Conservation (phyloP, 2,113 vertebrate species). For the Antigone vipio region DNA sequence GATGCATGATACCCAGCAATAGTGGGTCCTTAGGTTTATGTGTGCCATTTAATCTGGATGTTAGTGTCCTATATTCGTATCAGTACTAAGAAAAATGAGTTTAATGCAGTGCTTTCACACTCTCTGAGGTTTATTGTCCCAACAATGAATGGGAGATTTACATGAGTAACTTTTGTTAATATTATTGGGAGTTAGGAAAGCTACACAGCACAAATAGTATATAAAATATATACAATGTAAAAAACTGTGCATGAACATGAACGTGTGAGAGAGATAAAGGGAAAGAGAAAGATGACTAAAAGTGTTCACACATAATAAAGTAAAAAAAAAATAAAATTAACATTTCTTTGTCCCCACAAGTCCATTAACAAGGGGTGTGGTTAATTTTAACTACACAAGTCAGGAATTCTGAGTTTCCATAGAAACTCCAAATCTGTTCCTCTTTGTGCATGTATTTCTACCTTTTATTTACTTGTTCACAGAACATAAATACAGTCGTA, state of each 20-base stretch:
- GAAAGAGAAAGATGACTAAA: not conserved
- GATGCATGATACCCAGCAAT: not conserved
- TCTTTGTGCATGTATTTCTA: not conserved
- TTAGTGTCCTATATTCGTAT: not conserved
- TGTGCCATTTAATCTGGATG: not conserved
- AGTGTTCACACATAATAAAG: not conserved
- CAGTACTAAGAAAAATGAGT: not conserved
- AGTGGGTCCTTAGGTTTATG: not conserved
- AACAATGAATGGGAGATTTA: not conserved
- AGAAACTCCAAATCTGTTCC: conserved; percentile 42
- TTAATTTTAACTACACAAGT: conserved; percentile 48
- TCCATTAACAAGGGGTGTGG: conserved; percentile 19
- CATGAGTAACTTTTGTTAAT: not conserved
- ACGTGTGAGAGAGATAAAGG: not conserved
- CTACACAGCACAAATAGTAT: not conserved
- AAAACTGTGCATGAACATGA: not conserved
- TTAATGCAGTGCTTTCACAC: conserved; percentile 8
- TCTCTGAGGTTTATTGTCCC: not conserved
- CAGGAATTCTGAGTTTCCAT: conserved; percentile 58
- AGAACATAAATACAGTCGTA: not conserved
- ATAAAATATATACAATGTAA: not conserved
- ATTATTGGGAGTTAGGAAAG: not conserved
- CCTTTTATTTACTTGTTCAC: not conserved
- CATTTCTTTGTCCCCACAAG: not conserved
- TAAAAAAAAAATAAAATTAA: not conserved